Evolutionary conservation across 1,140 invertebrate species (phyloP).

Genomic region (Acyrthosiphon pisum): DNA sequence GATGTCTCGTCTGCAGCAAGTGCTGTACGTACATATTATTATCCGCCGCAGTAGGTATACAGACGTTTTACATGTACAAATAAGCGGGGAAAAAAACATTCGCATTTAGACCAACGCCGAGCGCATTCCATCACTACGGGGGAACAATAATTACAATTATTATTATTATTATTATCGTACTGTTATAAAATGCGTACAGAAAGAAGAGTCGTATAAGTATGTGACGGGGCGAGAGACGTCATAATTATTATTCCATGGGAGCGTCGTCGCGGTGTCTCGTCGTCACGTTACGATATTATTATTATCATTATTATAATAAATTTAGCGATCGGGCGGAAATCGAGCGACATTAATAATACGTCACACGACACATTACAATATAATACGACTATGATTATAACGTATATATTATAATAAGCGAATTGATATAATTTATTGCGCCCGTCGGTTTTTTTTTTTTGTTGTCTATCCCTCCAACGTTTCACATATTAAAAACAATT

Average conservation of each 20-base stretch:
- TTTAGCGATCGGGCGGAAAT: neutral
- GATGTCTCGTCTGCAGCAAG: neutral
- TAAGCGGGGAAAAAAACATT: neutral
- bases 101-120: neutral
- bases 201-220: neutral
- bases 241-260: neutral
- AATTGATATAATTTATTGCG: neutral
- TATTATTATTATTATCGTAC: no score
- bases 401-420: neutral
- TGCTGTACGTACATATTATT: neutral
- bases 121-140: constrained; percentile 10
- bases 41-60: neutral
- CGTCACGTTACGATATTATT: no score
- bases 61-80: neutral
- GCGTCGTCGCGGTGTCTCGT: neutral
- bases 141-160: neutral
- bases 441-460: neutral
- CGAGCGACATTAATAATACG: neutral
- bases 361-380: neutral
- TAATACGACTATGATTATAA: neutral
- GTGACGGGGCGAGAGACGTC: neutral
- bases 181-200: neutral
- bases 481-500: neutral
- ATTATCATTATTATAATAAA: neutral
- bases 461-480: neutral